These are phyloP conservation scores for Rutpela maculata DNA, from an alignment of 2,888 invertebrate genomes.

Conservation along the genomic window DNA sequence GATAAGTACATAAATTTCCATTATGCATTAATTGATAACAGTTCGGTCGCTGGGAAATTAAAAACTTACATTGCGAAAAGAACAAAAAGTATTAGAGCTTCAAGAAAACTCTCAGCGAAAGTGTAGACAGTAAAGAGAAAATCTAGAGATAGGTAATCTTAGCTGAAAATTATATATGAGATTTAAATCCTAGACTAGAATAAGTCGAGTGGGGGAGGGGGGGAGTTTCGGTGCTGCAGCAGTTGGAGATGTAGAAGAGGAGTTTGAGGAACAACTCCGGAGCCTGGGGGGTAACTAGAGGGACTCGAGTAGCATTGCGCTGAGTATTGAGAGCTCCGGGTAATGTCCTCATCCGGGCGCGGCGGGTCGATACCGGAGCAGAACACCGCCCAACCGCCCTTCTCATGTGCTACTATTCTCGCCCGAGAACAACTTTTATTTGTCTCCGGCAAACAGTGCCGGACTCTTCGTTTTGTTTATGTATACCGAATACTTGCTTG, in stretches of 20 bases:
- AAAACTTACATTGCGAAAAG: constrained; percentile 26
- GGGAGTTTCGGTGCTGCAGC: constrained; percentile 56
- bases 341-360: constrained; percentile 74
- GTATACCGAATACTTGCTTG: not conserved
- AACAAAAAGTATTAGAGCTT: constrained; percentile 29
- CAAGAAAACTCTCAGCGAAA: constrained; percentile 42
- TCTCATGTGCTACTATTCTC: constrained; percentile 69
- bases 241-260: constrained; percentile 65
- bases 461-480: constrained; percentile 17
- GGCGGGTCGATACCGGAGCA: constrained; percentile 71
- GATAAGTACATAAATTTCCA: too few relatives aligned
- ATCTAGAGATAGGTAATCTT: constrained; percentile 53
- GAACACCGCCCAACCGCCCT: constrained; percentile 66
- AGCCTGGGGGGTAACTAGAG: constrained; percentile 60
- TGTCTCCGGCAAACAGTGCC: constrained; percentile 54
- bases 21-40: not conserved
- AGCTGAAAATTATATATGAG: constrained; percentile 54
- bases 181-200: constrained; percentile 59
- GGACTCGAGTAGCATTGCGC: constrained; percentile 67
- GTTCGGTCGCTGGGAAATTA: constrained; percentile 6
- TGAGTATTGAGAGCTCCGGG: constrained; percentile 73
- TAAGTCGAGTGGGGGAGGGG: constrained; percentile 49
- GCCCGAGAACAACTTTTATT: constrained; percentile 60
- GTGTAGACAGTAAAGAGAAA: constrained; percentile 51
- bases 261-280: constrained; percentile 57